A percentile compares a stretch with the other conserved stretches of the same genome.
phyloP scores from a whole-genome alignment of 37 sponge, comb jelly and placozoan genomes.

The Aplysina aerophoba region DNA sequence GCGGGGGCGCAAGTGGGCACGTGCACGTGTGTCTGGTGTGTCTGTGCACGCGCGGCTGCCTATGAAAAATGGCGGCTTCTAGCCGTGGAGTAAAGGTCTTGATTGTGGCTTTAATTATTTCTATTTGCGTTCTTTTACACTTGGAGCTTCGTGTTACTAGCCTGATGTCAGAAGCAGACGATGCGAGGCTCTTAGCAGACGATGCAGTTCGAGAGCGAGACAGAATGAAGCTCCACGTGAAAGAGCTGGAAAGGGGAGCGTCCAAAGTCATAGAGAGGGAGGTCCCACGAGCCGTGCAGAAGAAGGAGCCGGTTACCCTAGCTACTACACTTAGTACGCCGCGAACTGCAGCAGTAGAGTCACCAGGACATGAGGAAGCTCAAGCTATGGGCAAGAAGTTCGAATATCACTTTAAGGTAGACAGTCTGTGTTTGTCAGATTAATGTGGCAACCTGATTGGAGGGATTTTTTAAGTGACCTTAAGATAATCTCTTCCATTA shows the following conservation, averaged over 20 bases:
- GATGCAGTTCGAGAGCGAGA: not conserved
- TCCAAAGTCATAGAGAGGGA: not conserved
- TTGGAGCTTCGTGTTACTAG: not conserved
- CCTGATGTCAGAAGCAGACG: not conserved
- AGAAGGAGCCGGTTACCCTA: not conserved
- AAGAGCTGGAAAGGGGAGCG: no score
- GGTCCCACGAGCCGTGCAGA: not conserved
- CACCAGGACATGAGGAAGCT: no score
- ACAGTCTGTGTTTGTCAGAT: no score
- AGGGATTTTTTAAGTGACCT: no score
- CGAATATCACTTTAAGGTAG: no score
- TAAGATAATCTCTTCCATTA: no score
- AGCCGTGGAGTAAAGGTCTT: not conserved
- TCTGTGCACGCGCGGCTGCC: not conserved
- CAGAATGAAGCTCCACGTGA: not conserved
- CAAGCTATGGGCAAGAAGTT: no score
- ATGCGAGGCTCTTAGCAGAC: not conserved
- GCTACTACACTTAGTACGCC: no score
- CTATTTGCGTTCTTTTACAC: not conserved
- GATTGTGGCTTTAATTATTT: not conserved
- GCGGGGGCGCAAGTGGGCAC: not conserved
- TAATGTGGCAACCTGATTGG: no score
- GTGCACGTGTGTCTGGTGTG: slow-evolving; percentile 23
- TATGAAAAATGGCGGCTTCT: not conserved
- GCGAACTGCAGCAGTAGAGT: no score